Evolutionary conservation across 2,113 vertebrate genomes (phyloP).

Genomic region (Regulus satrapa): DNA sequence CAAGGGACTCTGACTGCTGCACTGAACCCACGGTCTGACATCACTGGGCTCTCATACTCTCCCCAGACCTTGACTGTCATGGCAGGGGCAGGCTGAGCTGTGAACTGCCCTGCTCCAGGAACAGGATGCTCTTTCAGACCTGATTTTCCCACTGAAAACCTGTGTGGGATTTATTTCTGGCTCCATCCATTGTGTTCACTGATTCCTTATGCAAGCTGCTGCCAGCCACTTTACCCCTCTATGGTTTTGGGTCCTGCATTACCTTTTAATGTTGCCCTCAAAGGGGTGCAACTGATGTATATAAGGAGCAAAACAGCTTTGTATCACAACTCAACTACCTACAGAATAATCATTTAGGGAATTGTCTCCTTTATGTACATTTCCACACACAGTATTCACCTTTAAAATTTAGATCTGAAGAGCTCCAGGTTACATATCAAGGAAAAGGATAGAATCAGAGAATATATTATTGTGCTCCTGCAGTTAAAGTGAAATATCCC

Average conservation of each 20-base stretch:
- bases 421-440: neutral
- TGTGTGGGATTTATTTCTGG: neutral
- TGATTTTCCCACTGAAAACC: neutral
- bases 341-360: neutral
- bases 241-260: neutral
- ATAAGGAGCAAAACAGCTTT: neutral
- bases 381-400: neutral
- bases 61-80: rapidly evolving
- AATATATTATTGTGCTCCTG: neutral
- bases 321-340: neutral
- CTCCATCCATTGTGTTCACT: neutral
- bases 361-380: neutral
- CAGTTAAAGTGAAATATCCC: neutral
- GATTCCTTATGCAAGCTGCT: neutral
- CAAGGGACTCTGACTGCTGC: neutral
- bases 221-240: neutral
- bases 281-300: neutral
- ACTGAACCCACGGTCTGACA: neutral
- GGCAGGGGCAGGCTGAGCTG: neutral
- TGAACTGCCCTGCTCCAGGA: neutral
- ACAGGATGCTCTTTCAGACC: neutral
- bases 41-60: neutral
- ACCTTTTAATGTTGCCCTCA: neutral
- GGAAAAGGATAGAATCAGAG: neutral
- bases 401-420: neutral